Evolutionary conservation across 2,888 invertebrate species (phyloP), one percentile per base, ranked within the genome.

Genomic region (Melitaea athalia): DNA sequence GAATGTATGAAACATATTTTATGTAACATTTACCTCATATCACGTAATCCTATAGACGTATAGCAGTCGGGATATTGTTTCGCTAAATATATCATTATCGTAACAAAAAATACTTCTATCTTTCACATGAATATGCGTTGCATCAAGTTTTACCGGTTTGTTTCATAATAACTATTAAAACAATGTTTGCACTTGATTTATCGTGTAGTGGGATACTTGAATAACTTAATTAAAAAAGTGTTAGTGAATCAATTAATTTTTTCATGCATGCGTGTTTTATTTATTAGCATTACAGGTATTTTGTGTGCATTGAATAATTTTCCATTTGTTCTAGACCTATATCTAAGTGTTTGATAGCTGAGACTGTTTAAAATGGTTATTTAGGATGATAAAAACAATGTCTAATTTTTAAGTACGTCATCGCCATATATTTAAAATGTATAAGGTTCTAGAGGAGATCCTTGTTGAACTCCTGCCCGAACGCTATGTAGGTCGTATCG

Each of bases 131-230:
- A n/a, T n/a, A 61, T 69, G 53, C 31, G 64, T 59, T 43, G 47
- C 15, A 57, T 60, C 69, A 4, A 52, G 71, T 59, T 67, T 57
- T 10, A 49, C 59, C 24, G 64, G 64, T 68, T 59, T 8, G 50
- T 65, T 55, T 49, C 50, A 50, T 63, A 66, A 66, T 55, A 42
- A 61, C 12, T 66, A 65, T 53, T 53, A 60, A 63, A 66, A 63
- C 59, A 50, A 61, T 63, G 11, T 59, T 61, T 64, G 67, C 63
- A 50, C 70, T 70, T 70, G 70, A 70, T 70, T 69, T 62, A 62
- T 59, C 61, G 57, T 38, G 17, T 38, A n/a, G 8, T 33, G 3
- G 38, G 17, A 11, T 11, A 17, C 12, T 24, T 12, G 52, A 17
- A 52, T 17, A 24, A 52, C 1, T 12, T 52, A 12, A 52, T 17